These are phyloP conservation scores for Serranus cabrilla DNA, from an alignment of 2,797 vertebrate genomes.

Conservation along the genomic window DNA sequence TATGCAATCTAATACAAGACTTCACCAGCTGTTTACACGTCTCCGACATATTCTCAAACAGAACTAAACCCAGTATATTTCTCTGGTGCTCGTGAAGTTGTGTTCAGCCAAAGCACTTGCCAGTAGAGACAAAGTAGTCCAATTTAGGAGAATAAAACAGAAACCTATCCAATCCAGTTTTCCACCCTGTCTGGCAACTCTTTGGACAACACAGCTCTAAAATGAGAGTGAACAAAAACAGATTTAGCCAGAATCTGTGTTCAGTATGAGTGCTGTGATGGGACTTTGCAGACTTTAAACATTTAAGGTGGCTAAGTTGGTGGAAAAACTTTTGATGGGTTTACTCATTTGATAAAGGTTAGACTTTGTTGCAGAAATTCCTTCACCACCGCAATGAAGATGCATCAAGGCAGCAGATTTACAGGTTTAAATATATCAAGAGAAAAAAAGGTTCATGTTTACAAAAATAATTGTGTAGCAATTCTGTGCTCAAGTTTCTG, in stretches of 20 bases:
- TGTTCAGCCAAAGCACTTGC: neutral
- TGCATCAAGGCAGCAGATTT: too few relatives aligned
- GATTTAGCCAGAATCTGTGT: conserved; percentile 4
- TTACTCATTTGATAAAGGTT: neutral
- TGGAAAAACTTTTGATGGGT: neutral
- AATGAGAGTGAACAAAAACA: conserved; percentile 33
- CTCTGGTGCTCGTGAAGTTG: neutral
- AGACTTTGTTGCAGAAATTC: too few relatives aligned
- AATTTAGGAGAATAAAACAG: conserved; percentile 9
- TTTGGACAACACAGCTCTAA: conserved; percentile 12
- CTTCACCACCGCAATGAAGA: too few relatives aligned
- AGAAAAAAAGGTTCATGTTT: too few relatives aligned
- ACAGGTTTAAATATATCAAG: too few relatives aligned
- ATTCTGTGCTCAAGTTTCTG: neutral
- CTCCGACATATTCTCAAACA: neutral
- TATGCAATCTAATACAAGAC: neutral
- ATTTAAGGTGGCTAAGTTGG: neutral
- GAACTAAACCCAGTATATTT: neutral
- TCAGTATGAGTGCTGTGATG: conserved; percentile 7
- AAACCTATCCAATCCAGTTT: conserved; percentile 31
- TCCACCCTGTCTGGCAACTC: conserved; percentile 15
- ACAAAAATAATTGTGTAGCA: too few relatives aligned
- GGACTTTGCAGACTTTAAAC: neutral
- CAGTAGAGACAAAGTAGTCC: conserved; percentile 18
- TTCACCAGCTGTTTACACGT: neutral